phyloP scores from a whole-genome alignment of 2,797 vertebrate genomes.

The Salarias fasciatus region DNA sequence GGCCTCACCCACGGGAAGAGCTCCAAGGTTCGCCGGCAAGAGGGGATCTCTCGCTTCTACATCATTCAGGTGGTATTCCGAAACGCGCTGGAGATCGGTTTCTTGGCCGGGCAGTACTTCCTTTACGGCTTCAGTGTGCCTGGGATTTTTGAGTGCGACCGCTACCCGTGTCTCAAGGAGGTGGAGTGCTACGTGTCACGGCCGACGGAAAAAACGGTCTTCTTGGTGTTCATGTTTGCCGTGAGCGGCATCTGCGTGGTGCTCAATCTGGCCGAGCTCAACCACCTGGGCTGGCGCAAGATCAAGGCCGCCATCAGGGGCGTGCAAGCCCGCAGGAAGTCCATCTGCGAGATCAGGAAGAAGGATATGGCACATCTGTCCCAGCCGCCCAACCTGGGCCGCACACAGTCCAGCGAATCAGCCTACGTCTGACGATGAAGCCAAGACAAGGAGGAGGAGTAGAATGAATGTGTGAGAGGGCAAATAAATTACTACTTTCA shows the following conservation, averaged over 20 bases:
- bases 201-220: constrained; percentile 91
- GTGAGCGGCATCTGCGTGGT: constrained; percentile 91
- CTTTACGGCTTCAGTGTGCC: constrained; percentile 91
- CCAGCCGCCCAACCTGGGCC: constrained; percentile 84
- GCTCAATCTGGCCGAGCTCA: constrained; percentile 92
- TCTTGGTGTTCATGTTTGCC: constrained; percentile 93
- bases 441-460: constrained; percentile 18
- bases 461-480: constrained; percentile 53
- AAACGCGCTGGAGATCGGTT: constrained; percentile 90
- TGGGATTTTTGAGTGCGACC: constrained; percentile 88
- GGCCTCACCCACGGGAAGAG: constrained; percentile 81
- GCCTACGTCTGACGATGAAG: constrained; percentile 86
- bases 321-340: constrained; percentile 87
- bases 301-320: constrained; percentile 88
- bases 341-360: constrained; percentile 85
- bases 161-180: constrained; percentile 90
- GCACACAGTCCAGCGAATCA: constrained; percentile 91
- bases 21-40: constrained; percentile 85
- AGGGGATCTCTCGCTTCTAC: constrained; percentile 92
- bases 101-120: constrained; percentile 90
- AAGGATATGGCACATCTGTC: constrained; percentile 85
- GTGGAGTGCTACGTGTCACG: constrained; percentile 93
- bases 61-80: constrained; percentile 92
- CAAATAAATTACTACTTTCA: constrained; percentile 55
- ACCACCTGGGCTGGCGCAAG: constrained; percentile 92